Conservation (phyloP, 2,888 invertebrate species). For the Bruchidius siliquastri region DNA sequence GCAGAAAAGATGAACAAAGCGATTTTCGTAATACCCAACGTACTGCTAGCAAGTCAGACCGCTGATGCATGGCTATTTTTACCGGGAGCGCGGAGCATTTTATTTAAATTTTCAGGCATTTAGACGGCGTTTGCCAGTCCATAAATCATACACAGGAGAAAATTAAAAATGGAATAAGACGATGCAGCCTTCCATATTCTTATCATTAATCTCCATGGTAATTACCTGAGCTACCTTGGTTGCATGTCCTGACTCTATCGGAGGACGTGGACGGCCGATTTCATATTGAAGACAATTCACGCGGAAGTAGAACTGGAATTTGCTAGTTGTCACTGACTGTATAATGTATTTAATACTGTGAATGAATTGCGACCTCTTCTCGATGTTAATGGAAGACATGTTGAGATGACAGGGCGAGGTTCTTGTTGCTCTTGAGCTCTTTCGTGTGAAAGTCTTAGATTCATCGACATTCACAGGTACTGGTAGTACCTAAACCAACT, state of each 20-base stretch:
- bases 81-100: constrained; percentile 5
- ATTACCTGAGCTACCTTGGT: constrained; percentile 31
- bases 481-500: too few species aligned
- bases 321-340: not conserved
- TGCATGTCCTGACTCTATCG: constrained; percentile 15
- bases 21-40: not conserved
- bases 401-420: too few species aligned
- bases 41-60: not conserved
- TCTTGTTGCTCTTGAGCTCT: too few species aligned
- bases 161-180: constrained; percentile 35
- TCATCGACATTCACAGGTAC: too few species aligned
- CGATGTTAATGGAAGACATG: too few species aligned
- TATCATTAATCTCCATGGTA: constrained; percentile 38
- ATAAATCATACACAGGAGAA: constrained; percentile 28
- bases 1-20: not conserved
- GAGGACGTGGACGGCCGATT: not conserved
- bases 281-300: not conserved
- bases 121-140: constrained; percentile 17
- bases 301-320: not conserved
- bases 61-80: not conserved
- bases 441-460: too few species aligned
- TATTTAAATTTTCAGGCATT: constrained; percentile 20
- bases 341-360: too few species aligned
- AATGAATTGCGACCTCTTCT: too few species aligned
- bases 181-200: constrained; percentile 30